Base-by-base conservation (phyloP, 2,888 invertebrate species). In the Drosophila birchii region DNA sequence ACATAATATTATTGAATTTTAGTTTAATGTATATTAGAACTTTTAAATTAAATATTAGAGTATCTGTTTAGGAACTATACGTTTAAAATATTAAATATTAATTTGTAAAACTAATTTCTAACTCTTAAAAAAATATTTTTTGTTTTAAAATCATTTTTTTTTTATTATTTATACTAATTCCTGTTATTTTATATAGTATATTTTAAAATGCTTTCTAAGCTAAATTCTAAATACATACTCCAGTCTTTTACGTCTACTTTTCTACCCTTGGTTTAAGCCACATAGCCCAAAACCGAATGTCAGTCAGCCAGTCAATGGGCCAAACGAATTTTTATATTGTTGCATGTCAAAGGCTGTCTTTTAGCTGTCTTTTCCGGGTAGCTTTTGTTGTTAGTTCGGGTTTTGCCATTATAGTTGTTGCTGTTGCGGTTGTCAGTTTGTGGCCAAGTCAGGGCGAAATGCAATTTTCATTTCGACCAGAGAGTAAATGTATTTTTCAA, bases 301-400 rank as follows among this genome's bases (percentile, higher is more conserved):
- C 66, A 58, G 71, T 75, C 76, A 76, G 62, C 38, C 56, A 60
- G 78, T 79, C 79, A 74, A 74, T 66, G 69, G 66, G 72, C 58
- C 67, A 76, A 79, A 74, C 43, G 68, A 79, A 64, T 70, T 79
- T 77, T 66, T 77, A 67, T 77, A 63, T 54, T 59, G 64, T 79
- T 67, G 80, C 78, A 77, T 77, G 80, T 76, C 78, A 73, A 72
- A 68, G 67, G 39, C 49, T 70, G 68, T 70, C 71, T 51, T 70
- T 71, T 54, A 55, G 32, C 54, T 72, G 54, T 56, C 72, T 56
- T 56, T 20, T 14, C 18, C 11, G 45, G 44, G 23, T 32, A 32
- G 39, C 20, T 51, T 41, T 58, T 41, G 54, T 11, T 71, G 71
- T 34, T 32, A 32, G 61, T 68, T 47, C 20, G 23, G 32, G 23